Base-by-base conservation (phyloP, 1,140 invertebrate genomes). In the Nixonia krombeini region DNA sequence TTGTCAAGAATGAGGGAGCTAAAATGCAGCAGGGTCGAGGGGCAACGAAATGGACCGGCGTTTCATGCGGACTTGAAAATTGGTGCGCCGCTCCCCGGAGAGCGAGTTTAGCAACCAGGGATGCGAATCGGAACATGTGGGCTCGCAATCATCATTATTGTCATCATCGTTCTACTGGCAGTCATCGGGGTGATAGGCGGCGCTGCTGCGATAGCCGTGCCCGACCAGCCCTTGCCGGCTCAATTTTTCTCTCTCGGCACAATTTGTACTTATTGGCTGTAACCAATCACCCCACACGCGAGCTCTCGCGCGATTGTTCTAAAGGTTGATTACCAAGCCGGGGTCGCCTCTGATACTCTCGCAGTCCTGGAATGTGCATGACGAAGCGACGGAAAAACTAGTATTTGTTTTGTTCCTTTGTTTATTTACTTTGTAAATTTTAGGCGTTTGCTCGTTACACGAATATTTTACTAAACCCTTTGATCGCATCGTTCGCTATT, bases 101-200 rank as follows among this genome's bases (percentile, higher is more conserved):
- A 64, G 42, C 37, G 66, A 72, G 49, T 72, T 72, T n/a, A 38
- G 23, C 29, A 47, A 15, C 7, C 35, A 25, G 52, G 56, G 69
- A 42, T 70, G 78, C 75, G 75, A 69, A 63, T 10, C 28, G 47
- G 67, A 79, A 75, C 78, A 81, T 80, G 71, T 79, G 78, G 72
- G 52, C 53, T 50, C 33, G 69, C 62, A 74, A 82, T 82, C 74
- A 81, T 81, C 76, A 74, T 78, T 74, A 74, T 58, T 25, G 18
- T 23, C 26, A 45, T 58, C 42, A 10, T 13, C 49, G 18, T 44
- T 46, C 35, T 37, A 40, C 41, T 35, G 26, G 40, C 51, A 31
- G 3, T 31, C 61, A 50, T 57, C 51, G n/a, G 52, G 40, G 46
- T 52, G 21, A 21, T 41, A 13, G 12, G 12, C 9, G 23, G 29